Evolutionary conservation across 2,797 vertebrate species (phyloP), one percentile per base, ranked within the genome.

Genomic region (Pachyuromys duprasi): DNA sequence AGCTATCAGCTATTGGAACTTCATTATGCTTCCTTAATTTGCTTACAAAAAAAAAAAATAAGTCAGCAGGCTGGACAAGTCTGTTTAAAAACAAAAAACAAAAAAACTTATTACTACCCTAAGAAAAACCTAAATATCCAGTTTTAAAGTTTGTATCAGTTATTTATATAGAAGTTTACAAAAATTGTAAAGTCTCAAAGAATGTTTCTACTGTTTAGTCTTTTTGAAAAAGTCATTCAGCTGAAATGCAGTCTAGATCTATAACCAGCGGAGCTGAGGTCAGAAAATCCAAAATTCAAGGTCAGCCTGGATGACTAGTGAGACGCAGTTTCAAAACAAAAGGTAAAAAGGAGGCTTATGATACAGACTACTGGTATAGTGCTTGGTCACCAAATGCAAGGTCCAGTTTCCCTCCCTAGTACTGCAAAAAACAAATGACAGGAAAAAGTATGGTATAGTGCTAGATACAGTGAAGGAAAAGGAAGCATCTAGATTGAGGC

Each of bases 101-200:
- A 49, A 49, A 49, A 4, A 95, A 91, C 36, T 5, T 55, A 89
- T 67, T 14, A 67, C n/a, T 65, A 63, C 39, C 39, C 60, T 69
- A 86, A 78, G 15, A 42, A 90, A 92, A 89, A 62, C 53, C 0
- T 55, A 91, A 69, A 86, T 83, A 42, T 65, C 18, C 13, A 70
- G 65, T 89, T 95, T 91, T 89, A 92, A 84, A 76, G 92, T 79
- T 86, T 95, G 49, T 82, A 78, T 18, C 15, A 70, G 11, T 90
- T 86, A 12, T 87, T 88, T 78, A 39, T 36, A 79, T 1, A 92
- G 62, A 26, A 83, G 42, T 88, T 90, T 74, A 70, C 39, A 96
- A 53, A 86, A 45, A 82, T 2, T 69, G 1, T 39, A 81, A 39
- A 17, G n/a, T 94, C 78, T 62, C n/a, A 67, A 94, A 69, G 4